These are phyloP conservation scores for Lagocephalus sceleratus DNA, from an alignment of 2,797 vertebrate species.

Conservation along the genomic window DNA sequence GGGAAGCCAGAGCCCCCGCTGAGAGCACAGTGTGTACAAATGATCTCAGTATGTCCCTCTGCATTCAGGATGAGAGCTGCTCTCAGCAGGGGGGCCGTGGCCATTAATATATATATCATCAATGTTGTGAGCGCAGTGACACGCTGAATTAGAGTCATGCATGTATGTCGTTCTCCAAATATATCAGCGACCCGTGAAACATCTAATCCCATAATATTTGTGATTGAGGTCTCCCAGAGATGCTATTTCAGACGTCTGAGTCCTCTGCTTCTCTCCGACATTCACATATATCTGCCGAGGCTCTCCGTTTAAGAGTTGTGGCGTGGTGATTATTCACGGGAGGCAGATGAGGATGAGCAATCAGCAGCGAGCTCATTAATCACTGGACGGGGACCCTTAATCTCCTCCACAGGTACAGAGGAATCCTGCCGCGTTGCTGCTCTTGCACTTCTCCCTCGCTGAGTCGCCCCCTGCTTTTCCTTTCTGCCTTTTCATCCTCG, in stretches of 20 bases:
- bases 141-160: slow-evolving; percentile 14
- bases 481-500: not conserved
- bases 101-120: slow-evolving; percentile 29
- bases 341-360: slow-evolving; percentile 63
- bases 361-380: slow-evolving; percentile 72
- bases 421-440: slow-evolving; percentile 32
- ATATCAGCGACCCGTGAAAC: slow-evolving; percentile 18
- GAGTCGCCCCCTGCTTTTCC: not conserved
- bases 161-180: slow-evolving; percentile 4
- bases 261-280: not conserved
- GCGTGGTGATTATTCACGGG: slow-evolving; percentile 63
- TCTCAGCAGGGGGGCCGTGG: slow-evolving; percentile 43
- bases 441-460: slow-evolving; percentile 16
- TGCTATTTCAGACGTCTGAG: not conserved
- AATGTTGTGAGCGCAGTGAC: slow-evolving; percentile 28
- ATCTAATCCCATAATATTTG: slow-evolving; percentile 11
- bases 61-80: slow-evolving; percentile 22
- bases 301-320: slow-evolving; percentile 37
- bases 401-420: slow-evolving; percentile 68
- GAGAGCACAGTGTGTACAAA: slow-evolving; percentile 33
- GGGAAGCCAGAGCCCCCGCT: slow-evolving; percentile 32
- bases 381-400: slow-evolving; percentile 68
- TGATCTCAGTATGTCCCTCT: slow-evolving; percentile 35
- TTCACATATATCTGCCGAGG: slow-evolving; percentile 5
- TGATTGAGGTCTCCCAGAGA: slow-evolving; percentile 15